Base-by-base conservation (phyloP, 2,113 vertebrate genomes). In the Saccopteryx leptura region DNA sequence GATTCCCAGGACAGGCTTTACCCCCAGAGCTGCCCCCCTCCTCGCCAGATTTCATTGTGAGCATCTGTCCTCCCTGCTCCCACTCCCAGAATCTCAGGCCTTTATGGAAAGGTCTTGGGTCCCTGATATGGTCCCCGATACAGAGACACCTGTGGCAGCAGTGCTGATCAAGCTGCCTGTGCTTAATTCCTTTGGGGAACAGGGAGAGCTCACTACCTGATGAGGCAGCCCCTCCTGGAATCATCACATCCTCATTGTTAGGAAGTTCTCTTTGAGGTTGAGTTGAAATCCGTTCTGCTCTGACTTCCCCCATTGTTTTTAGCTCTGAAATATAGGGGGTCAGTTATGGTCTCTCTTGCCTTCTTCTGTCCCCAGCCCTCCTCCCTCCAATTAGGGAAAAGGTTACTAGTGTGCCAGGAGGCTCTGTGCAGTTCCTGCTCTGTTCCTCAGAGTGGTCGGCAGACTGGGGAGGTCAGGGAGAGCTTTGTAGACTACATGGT, bases 261-360 rank as follows among this genome's bases (percentile, higher is more conserved):
- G 60, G 50, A 90, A 58, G 48, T 61, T 71, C 48, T 24, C 12
- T 78, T 74, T 66, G n/a, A 52, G 60, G 71, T 10, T 88, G 76
- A 84, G 66, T 80, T 83, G 54, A 94, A 76, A 69, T 91, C 54
- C 68, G 54, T 61, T 84, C 56, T 75, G 61, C 33, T 76, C 78
- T 81, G 71, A 90, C 54, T 33, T 66, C 48, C 21, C 8, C 28
- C 26, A 48, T 75, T 66, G 54, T 52, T 84, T 82, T 90, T 92
- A 69, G 66, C 65, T 91, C 60, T 95, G 50, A 88, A 89, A n/a
- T 58, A 72, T 9, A 46, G 68, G 24, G 63, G 63, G 48, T 91
- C 48, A 61, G 26, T 61, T 72, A 14, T 18, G 48, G 28, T 33
- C 23, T 18, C 24, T 33, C 54, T 15, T 24, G 11, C 18, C 66